Base-by-base conservation (phyloP, 2,113 vertebrate species). In the Lepisosteus osseus region DNA sequence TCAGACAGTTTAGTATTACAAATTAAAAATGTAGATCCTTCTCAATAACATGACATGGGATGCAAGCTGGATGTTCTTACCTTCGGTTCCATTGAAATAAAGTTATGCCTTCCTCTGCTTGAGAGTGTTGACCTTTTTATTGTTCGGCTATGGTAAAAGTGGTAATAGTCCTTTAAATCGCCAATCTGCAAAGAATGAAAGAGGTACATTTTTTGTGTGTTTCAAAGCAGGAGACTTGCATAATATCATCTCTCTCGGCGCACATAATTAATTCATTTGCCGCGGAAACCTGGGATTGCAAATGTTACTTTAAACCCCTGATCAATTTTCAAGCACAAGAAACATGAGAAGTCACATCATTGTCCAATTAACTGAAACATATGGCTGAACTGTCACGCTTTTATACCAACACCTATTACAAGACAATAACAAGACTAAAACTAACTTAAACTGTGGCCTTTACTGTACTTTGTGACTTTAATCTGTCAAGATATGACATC, bases 21-120 rank as follows among this genome's bases (percentile, higher is more conserved):
- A 78, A 91, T 94, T 76, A 93, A 95, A 93, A 91, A 95, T 94
- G 85, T 84, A 93, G 82, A 56, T 80, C 57, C 69, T 72, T 72
- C 72, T 83, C 82, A 77, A 80, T 84, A 70, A 81, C 73, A 71
- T 43, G 74, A 63, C 67, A 67, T 70, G 62, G 55, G 44, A 77
- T 69, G 77, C 78, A 68, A 76, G 54, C 14, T 74, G 74, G 87
- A 87, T 85, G 78, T 80, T 80, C 93, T 95, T 94, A 99, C 97
- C 96, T 98, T 97, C 81, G 97, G 96, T 88, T 99, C 97, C 96
- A 98, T 97, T 82, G 96, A 96, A 89, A 99, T 98, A 91, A 99
- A 99, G 91, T 93, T 98, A 90, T 99, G 97, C 65, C 89, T 93
- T 83, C 96, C 97, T 84, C 92, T 94, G 76, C 95, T 99, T 68